A percentile compares a stretch with the other conserved stretches of the same genome.
phyloP scores from a whole-genome alignment of 2,113 vertebrate genomes.

The Salvelinus fontinalis region DNA sequence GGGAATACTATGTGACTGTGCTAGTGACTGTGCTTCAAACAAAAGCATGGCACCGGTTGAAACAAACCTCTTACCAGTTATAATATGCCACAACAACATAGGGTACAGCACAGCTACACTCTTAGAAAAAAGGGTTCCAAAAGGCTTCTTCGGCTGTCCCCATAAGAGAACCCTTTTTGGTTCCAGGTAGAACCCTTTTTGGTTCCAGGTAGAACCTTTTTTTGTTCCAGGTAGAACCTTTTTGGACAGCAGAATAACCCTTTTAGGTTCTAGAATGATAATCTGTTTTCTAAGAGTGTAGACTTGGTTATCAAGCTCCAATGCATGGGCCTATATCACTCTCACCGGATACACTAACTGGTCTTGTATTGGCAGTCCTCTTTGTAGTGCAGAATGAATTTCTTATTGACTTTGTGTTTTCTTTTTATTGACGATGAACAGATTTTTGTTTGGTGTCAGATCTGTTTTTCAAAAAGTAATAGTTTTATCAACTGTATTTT shows the following conservation, averaged over 20 bases:
- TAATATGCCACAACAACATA: slow-evolving; percentile 23
- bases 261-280: too few species aligned
- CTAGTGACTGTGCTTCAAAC: not conserved
- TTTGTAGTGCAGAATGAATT: not conserved
- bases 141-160: too few species aligned
- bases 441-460: too few species aligned
- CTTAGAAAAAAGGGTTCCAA: too few species aligned
- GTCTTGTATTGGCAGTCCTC: not conserved
- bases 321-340: slow-evolving; percentile 11
- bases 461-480: not conserved
- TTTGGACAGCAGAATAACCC: too few species aligned
- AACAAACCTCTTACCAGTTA: slow-evolving; percentile 44
- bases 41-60: slow-evolving; percentile 12
- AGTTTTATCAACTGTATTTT: slow-evolving; percentile 26
- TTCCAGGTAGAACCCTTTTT: too few species aligned
- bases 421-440: not conserved
- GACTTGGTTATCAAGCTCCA: slow-evolving; percentile 10
- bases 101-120: slow-evolving; percentile 1
- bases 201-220: too few species aligned
- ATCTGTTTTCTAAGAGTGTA: too few species aligned
- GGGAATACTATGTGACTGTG: not conserved
- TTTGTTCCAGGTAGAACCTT: too few species aligned
- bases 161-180: too few species aligned
- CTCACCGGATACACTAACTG: not conserved
- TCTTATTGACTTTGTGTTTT: not conserved